Base-by-base conservation (phyloP, 2,888 invertebrate species). In the Rhingia rostrata region DNA sequence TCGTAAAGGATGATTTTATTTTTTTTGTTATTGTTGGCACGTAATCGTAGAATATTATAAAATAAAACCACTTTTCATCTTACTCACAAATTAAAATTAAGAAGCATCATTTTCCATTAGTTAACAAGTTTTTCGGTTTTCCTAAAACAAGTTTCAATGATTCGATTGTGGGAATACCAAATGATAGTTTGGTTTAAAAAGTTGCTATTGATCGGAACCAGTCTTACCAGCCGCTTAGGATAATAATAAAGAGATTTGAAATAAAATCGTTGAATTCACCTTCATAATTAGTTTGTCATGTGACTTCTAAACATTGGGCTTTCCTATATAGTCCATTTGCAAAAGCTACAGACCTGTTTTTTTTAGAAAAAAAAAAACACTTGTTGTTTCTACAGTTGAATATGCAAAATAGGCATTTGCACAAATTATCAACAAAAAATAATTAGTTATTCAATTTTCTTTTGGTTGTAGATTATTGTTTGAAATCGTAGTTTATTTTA, bases 401-500 rank as follows among this genome's bases (percentile, higher is more conserved):
- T 45, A 45, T 45, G 4, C 10, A 9, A 39, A 39, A 39, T 39
- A 39, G 22, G 22, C 22, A 22, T 22, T 22, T 22, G 22, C 1
- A 22, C 22, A 22, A 22, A 22, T 22, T 22, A 2, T 22, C 22
- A 22, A 22, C 22, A 22, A 22, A 49, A 61, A 69, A 49, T 43
- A 69, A 69, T 69, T 56, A 39, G 41, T 58, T 58, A 22, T 39
- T 39, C 3, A 39, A 1, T 39, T 39, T 39, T 39, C 2, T 2
- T 22, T 22, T 2, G 22, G 22, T 22, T 22, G 22, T 22, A 22
- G 22, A 22, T 22, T 22, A 22, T 22, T 22, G 22, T 22, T 22
- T 22, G 1, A 22, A 22, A 14, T n/a, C n/a, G 14, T 69, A n/a
- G n/a, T 69, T 54, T 49, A 69, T 74, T 63, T 63, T 69, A 51